Evolutionary conservation across 2,888 invertebrate species (phyloP), one percentile per base, ranked within the genome.

Genomic region (Heterodera filipjevi): DNA sequence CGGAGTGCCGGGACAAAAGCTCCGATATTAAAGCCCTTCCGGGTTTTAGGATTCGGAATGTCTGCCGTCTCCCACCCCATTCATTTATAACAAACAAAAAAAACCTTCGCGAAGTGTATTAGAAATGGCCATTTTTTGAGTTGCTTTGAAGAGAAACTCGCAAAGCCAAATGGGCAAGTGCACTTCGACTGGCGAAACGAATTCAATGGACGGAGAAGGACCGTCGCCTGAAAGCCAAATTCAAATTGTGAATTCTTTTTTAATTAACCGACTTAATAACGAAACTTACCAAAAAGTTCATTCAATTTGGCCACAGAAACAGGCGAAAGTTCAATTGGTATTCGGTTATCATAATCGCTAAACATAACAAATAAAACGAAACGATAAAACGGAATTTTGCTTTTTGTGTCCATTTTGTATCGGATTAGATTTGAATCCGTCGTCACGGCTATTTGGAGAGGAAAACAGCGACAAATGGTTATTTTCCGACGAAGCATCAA

Each of bases 111-210:
- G 68, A 10, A 59, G 27, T 10, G 68, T 22, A 32, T 66, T 32
- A 22, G 75, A 33, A 64, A 75, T 75, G 8, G 66, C 33, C 32
- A 66, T 14, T 12, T 68, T 68, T 66, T 75, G 53, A 8, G 33
- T 35, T 27, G 75, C 75, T 35, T 64, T 75, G 68, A 49, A 64
- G 33, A 75, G 59, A 30, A 75, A 46, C 22, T 75, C 75, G 32
- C 75, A 53, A 33, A 75, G 8, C 75, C 75, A 75, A n/a, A 75
- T 10, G 12, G 75, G 75, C 46, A 75, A 53, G 33, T 75, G 33
- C 39, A 75, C 68, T 35, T 27, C 33, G 33, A 12, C 12, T 2
- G 32, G 2, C 16, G 32, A 35, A 68, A 10, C 2, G 30, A 30
- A 68, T 68, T 68, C 68, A 14, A 35, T 16, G 12, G 19, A 12